These are phyloP conservation scores for Dermolepida albohirtum DNA, from an alignment of 2,888 invertebrate genomes.

Conservation along the genomic window DNA sequence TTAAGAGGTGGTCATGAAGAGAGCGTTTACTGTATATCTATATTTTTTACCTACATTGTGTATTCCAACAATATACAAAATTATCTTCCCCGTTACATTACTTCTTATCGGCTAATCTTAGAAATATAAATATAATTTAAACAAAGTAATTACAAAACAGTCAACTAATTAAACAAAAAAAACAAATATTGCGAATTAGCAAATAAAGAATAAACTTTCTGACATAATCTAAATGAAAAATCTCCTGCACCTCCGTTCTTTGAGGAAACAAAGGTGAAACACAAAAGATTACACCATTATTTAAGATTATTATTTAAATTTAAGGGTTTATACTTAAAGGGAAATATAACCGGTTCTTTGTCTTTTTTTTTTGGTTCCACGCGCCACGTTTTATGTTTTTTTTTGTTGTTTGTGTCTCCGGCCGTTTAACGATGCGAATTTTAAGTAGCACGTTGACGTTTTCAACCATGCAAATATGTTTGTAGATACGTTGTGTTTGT, in stretches of 20 bases:
- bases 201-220: slow-evolving; percentile 49
- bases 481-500: background rate
- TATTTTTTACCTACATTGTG: too few relatives aligned
- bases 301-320: slow-evolving; percentile 36
- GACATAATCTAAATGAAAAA: slow-evolving; percentile 53
- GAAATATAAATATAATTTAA: too few relatives aligned
- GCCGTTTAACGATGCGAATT: slow-evolving; percentile 6
- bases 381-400: background rate
- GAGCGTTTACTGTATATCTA: too few relatives aligned
- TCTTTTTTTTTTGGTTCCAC: background rate
- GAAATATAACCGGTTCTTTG: background rate
- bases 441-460: slow-evolving; percentile 2
- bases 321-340: slow-evolving; percentile 19
- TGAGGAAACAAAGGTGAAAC: slow-evolving; percentile 40
- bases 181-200: slow-evolving; percentile 39
- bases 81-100: too few relatives aligned
- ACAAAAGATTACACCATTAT: slow-evolving; percentile 18
- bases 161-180: slow-evolving; percentile 34
- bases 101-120: too few relatives aligned
- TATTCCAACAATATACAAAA: too few relatives aligned
- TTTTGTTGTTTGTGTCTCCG: slow-evolving; percentile 1
- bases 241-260: slow-evolving; percentile 42
- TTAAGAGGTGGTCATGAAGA: too few relatives aligned
- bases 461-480: slow-evolving; percentile 7
- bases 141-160: slow-evolving; percentile 9